These are phyloP conservation scores for Drosophila bunnanda DNA, from an alignment of 2,888 invertebrate species.

Conservation along the genomic window DNA sequence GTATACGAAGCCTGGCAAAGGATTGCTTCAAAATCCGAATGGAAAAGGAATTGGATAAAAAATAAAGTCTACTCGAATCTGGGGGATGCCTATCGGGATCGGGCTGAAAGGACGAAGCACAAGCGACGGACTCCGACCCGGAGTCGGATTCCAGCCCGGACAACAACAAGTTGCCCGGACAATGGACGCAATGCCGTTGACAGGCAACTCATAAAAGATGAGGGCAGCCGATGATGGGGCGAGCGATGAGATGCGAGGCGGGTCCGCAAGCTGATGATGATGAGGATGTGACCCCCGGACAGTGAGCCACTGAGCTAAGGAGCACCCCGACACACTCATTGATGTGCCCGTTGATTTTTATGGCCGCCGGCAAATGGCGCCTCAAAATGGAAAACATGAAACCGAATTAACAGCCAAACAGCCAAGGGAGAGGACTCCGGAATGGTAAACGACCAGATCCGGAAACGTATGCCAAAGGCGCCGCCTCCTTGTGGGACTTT, in stretches of 20 bases:
- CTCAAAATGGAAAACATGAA: constrained; percentile 71
- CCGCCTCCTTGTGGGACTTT: constrained; percentile 25
- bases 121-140: constrained; percentile 1
- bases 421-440: constrained; percentile 24
- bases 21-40: background rate
- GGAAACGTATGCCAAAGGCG: constrained; percentile 55
- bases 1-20: background rate
- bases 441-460: constrained; percentile 36
- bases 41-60: background rate
- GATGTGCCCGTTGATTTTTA: constrained; percentile 59
- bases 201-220: constrained; percentile 39
- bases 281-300: constrained; percentile 46
- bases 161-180: constrained; percentile 34
- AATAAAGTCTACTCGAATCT: background rate
- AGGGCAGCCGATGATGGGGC: constrained; percentile 45
- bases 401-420: constrained; percentile 70
- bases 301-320: constrained; percentile 45
- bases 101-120: constrained; percentile 23
- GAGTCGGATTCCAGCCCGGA: background rate
- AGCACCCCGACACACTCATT: constrained; percentile 19
- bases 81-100: background rate
- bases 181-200: constrained; percentile 45
- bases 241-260: constrained; percentile 3
- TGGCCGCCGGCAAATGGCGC: constrained; percentile 64
- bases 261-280: constrained; percentile 30